Base-by-base conservation (phyloP, 2,797 vertebrate species). In the Epinephelus coioides region DNA sequence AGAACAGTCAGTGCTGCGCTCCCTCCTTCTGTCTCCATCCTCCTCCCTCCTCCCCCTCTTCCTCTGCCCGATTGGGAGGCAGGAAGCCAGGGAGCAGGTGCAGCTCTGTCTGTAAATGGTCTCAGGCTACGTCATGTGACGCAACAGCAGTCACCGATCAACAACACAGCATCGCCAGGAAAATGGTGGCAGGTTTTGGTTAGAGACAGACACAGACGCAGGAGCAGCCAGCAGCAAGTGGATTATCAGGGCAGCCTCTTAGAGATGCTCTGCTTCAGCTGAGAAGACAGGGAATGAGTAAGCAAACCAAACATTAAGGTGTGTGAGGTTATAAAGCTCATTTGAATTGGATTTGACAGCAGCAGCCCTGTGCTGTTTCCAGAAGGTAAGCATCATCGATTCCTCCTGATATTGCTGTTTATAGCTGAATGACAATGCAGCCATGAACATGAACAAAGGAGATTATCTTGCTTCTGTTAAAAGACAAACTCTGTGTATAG, bases 101-200 rank as follows among this genome's bases (percentile, higher is more conserved):
- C 90, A 91, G 92, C 92, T 76, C 85, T 79, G 88, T 89, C 94
- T 89, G 78, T 89, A 74, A 82, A 92, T 85, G 79, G 91, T 90
- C 85, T 85, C 69, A 46, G 53, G 10, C 84, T 86, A 85, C 91
- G 89, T 95, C 93, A 94, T 81, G 83, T 95, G 95, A 91, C 50
- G 90, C 89, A 89, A 75, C 77, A 87, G 86, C 89, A 83, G 89
- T 30, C 76, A 43, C 74, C 13, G 90, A 94, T 89, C 92, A 94
- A 95, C 94, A 96, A 95, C 94, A 95, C 92, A 93, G 92, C 93
- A 93, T 94, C 90, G 83, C 81, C 86, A 92, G 92, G 89, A 90
- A 94, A 93, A 96, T 93, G 95, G 95, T 93, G 94, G 92, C 92
- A 89, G 86, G 68, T 64, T 70, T 81, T 82, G 81, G 69, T 69